Percentiles rank a stretch among this genome's conserved stretches.
Evolutionary conservation across 1,140 invertebrate species (phyloP).

Genomic region (Scylla paramamosain): DNA sequence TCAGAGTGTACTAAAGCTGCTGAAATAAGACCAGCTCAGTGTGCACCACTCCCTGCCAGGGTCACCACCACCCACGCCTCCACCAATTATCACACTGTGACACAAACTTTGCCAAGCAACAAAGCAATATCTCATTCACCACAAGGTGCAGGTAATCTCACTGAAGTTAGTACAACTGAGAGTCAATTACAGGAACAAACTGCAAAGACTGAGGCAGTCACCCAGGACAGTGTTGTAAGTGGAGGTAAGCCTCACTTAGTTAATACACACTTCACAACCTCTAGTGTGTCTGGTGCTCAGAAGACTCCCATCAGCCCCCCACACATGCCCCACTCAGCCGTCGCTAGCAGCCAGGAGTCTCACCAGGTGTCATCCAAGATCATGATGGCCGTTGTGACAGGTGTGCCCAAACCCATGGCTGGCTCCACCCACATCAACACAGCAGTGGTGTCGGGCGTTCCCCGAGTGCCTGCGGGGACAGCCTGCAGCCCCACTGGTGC

Average conservation of each 20-base stretch:
- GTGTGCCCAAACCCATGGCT: conserved; percentile 53
- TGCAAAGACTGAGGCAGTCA: neutral
- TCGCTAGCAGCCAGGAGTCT: conserved; percentile 34
- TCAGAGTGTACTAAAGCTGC: conserved; percentile 45
- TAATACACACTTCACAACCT: conserved; percentile 40
- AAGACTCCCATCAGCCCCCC: conserved; percentile 18
- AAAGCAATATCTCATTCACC: neutral
- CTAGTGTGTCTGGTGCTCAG: conserved; percentile 42
- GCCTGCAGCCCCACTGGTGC: conserved; percentile 31
- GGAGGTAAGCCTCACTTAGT: conserved; percentile 24
- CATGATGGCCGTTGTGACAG: conserved; percentile 48
- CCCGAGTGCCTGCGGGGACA: conserved; percentile 31
- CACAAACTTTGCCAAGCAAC: neutral
- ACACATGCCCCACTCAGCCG: conserved; percentile 33
- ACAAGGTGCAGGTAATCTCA: neutral
- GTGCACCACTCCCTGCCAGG: conserved; percentile 8
- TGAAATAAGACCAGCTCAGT: conserved; percentile 35
- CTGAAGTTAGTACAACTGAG: neutral
- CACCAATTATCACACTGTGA: neutral
- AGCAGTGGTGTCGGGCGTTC: conserved; percentile 52
- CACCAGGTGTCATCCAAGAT: conserved; percentile 37
- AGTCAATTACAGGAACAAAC: conserved; percentile 34
- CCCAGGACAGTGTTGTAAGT: neutral
- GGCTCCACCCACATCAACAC: conserved; percentile 55
- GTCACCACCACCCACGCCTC: neutral